These are phyloP conservation scores for Drosophila peninsularis DNA, from an alignment of 2,888 invertebrate genomes.

Conservation along the genomic window DNA sequence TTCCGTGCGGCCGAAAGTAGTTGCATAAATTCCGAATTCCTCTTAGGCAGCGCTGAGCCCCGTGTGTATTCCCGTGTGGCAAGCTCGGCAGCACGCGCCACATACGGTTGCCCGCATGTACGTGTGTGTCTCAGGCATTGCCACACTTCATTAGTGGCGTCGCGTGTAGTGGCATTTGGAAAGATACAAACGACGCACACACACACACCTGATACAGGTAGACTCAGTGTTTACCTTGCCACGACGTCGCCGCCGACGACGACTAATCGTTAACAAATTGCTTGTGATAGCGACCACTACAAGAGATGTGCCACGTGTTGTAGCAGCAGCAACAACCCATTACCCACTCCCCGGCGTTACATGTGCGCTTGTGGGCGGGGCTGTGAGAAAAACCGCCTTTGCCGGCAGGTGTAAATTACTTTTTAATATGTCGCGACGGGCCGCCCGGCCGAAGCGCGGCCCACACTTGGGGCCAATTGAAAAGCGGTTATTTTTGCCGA, in stretches of 20 bases:
- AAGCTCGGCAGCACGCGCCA: conserved; percentile 41
- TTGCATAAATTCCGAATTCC: conserved; percentile 29
- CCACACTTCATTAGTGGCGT: conserved; percentile 48
- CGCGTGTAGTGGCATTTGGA: conserved; percentile 38
- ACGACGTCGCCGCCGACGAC: conserved; percentile 33
- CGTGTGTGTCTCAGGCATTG: conserved; percentile 44
- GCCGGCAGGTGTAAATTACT: conserved; percentile 75
- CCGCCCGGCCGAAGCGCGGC: conserved; percentile 15
- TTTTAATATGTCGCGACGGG: conserved; percentile 65
- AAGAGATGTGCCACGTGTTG: conserved; percentile 30
- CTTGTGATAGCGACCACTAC: conserved; percentile 65
- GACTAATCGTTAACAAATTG: conserved; percentile 76
- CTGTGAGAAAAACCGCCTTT: conserved; percentile 60
- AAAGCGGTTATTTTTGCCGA: conserved; percentile 13
- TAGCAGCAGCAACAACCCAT: conserved; percentile 7
- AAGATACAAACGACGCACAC: no score
- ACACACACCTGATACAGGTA: background rate
- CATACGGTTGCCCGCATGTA: conserved; percentile 42
- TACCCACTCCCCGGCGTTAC: background rate
- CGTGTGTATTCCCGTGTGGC: conserved; percentile 46
- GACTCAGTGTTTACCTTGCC: conserved; percentile 39
- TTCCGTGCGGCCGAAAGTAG: conserved; percentile 23
- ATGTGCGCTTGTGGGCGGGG: conserved; percentile 29
- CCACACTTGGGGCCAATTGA: conserved; percentile 29
- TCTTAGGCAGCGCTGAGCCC: conserved; percentile 14